Evolutionary conservation across 2,797 vertebrate genomes (phyloP).

Genomic region (Gephyroberyx darwinii): DNA sequence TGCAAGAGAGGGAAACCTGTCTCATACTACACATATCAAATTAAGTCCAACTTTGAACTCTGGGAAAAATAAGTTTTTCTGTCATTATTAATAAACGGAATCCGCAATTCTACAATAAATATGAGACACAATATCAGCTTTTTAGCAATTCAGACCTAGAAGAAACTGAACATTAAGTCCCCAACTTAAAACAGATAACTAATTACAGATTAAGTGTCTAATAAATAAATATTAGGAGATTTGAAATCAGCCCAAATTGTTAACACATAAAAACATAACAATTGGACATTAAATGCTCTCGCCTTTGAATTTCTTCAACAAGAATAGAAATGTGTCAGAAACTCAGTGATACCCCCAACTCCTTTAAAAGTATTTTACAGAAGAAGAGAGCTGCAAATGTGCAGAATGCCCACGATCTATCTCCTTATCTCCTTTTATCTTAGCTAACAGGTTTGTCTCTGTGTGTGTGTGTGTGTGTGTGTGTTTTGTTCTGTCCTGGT

Average conservation of each 20-base stretch:
- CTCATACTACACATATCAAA: neutral
- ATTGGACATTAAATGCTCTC: too few relatives aligned
- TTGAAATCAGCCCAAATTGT: too few relatives aligned
- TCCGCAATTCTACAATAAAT: too few relatives aligned
- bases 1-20: conserved; percentile 4
- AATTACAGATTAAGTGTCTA: too few relatives aligned
- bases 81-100: too few relatives aligned
- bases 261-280: too few relatives aligned
- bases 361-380: neutral
- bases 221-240: too few relatives aligned
- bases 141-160: neutral
- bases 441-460: neutral
- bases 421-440: conserved; percentile 48
- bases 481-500: conserved; percentile 1
- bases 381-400: conserved; percentile 3
- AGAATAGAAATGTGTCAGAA: neutral
- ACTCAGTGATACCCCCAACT: too few relatives aligned
- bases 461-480: conserved; percentile 5
- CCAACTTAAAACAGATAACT: neutral
- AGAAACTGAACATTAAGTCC: neutral
- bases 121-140: neutral
- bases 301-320: neutral
- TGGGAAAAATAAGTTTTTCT: neutral
- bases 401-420: conserved; percentile 33
- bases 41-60: neutral